Conservation (phyloP, 23 tunicate species). For the Trididemnum clinides region DNA sequence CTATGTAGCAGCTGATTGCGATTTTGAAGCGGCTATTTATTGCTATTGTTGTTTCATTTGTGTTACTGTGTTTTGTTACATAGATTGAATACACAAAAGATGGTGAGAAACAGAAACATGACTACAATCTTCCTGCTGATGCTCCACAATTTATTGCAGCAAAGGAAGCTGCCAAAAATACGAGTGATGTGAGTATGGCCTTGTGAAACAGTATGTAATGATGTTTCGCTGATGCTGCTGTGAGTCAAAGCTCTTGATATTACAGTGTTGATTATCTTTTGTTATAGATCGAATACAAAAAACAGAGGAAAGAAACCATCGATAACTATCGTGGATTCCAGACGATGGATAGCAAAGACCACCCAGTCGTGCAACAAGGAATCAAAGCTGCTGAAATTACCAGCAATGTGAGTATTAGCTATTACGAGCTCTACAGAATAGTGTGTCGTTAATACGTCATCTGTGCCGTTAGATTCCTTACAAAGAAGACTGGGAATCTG, state of each 20-base stretch:
- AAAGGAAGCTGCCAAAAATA: slow-evolving; percentile 30
- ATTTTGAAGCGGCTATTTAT: no score
- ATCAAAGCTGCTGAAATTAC: slow-evolving; percentile 51
- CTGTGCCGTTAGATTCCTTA: slow-evolving; percentile 47
- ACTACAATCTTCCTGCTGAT: slow-evolving; percentile 33
- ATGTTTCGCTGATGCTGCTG: no score
- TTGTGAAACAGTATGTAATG: no score
- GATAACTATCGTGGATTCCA: slow-evolving; percentile 80
- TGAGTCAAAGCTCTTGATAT: no score
- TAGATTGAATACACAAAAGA: slow-evolving; percentile 72
- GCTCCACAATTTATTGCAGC: slow-evolving; percentile 71
- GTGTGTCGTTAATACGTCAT: background rate
- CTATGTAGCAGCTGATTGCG: no score
- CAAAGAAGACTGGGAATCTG: slow-evolving; percentile 86
- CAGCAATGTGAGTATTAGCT: slow-evolving; percentile 5
- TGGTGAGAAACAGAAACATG: slow-evolving; percentile 38
- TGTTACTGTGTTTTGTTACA: no score
- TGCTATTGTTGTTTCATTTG: no score
- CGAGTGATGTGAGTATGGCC: slow-evolving; percentile 68
- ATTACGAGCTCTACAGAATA: no score
- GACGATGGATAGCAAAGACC: slow-evolving; percentile 78
- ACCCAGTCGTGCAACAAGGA: slow-evolving; percentile 82
- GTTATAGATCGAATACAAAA: slow-evolving; percentile 79
- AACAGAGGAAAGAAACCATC: slow-evolving; percentile 54
- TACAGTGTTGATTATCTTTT: no score